These are phyloP conservation scores for Todiramphus chloris DNA, from an alignment of 2,113 vertebrate species.

Conservation along the genomic window DNA sequence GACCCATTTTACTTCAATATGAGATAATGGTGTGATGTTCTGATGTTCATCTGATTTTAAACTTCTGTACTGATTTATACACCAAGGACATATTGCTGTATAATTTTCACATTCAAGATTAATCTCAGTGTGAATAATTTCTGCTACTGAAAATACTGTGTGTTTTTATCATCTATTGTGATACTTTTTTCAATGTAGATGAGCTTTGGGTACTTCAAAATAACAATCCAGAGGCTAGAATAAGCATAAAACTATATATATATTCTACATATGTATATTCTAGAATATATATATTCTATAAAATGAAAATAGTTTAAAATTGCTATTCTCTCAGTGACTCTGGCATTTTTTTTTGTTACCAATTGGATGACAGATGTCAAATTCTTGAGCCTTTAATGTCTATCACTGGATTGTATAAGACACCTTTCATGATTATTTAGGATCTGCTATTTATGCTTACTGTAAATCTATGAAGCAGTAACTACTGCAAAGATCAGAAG, in stretches of 20 bases:
- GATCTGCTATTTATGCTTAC: background rate
- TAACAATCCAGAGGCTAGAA: background rate
- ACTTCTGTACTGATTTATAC: background rate
- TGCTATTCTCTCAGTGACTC: background rate
- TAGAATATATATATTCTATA: background rate
- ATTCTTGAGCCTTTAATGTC: slow-evolving; percentile 8
- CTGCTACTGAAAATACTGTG: background rate
- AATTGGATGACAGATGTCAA: background rate
- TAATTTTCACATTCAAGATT: background rate
- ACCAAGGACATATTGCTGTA: background rate
- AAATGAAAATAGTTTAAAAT: slow-evolving; percentile 40
- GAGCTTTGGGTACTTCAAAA: background rate
- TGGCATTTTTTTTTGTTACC: slow-evolving; percentile 12
- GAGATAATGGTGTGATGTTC: background rate
- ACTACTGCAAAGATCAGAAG: background rate
- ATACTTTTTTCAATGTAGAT: background rate
- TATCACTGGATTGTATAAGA: slow-evolving; percentile 5
- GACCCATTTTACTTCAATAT: background rate
- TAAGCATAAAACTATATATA: background rate
- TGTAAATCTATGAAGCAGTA: background rate
- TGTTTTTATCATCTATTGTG: background rate
- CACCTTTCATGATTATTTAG: background rate
- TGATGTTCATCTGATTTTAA: background rate
- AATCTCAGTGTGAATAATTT: background rate
- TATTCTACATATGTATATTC: no score